phyloP scores from a whole-genome alignment of 1,140 invertebrate genomes.

The Drosophila fuyamai region DNA sequence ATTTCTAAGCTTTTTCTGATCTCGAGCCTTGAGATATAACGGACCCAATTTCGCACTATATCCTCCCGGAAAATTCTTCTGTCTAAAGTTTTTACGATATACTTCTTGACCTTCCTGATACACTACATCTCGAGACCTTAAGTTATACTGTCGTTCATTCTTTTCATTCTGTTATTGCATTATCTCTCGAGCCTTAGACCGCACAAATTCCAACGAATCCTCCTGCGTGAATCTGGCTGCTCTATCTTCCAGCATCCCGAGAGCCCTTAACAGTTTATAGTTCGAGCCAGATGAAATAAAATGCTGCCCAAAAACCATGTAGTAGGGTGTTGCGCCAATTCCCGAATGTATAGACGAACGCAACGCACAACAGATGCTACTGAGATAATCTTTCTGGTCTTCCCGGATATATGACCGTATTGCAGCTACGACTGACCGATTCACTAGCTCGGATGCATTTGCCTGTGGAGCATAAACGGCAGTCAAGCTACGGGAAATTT shows the following conservation, averaged over 20 bases:
- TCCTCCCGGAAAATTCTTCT: not conserved
- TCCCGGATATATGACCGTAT: too few species aligned
- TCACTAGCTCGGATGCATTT: too few species aligned
- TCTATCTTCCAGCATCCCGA: not conserved
- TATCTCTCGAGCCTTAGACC: not conserved
- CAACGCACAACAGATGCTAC: too few species aligned
- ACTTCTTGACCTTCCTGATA: not conserved
- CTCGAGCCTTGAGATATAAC: not conserved
- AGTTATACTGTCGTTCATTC: not conserved
- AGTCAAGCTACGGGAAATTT: too few species aligned
- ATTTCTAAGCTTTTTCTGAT: not conserved
- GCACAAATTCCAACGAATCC: slow-evolving; percentile 6
- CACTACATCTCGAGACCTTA: not conserved
- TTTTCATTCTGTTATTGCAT: not conserved
- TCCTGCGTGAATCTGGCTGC: not conserved
- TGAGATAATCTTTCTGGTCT: too few species aligned
- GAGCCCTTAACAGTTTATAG: too few species aligned
- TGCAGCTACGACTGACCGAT: too few species aligned
- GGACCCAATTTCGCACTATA: not conserved
- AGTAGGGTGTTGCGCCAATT: too few species aligned
- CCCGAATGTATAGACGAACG: too few species aligned
- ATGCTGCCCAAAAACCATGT: too few species aligned
- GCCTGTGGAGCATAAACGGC: too few species aligned
- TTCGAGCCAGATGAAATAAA: too few species aligned
- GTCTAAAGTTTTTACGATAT: not conserved